Evolutionary conservation across 2,797 vertebrate genomes (phyloP), one percentile per base, ranked within the genome.

Genomic region (Coregonus ussuriensis): DNA sequence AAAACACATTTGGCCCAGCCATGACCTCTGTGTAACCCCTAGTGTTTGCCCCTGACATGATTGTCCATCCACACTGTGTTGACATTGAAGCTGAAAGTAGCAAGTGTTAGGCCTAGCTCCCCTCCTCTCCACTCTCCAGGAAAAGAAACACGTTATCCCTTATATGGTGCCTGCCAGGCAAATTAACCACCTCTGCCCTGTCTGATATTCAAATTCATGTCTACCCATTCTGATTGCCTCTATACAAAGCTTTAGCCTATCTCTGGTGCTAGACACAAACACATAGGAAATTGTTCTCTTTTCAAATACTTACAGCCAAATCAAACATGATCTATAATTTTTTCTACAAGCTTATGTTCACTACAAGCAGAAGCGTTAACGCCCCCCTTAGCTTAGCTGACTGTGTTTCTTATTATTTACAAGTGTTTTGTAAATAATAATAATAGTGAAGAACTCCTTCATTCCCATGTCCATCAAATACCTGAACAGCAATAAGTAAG

Each of bases 161-260:
- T 59, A 80, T 63, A 53, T 82, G 77, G 68, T 71, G 25, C 54
- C 54, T 52, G 21, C 51, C 51, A 53, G 14, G 41, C 79, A 74
- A 84, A 82, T 84, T 0, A 83, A 47, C 51, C 76, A 21, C 52
- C 65, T 21, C 29, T 13, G 66, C 52, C 21, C 63, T 7, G 29
- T 53, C 11, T 66, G 13, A 74, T 81, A 81, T 74, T 80, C 72
- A 83, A 79, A 86, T 79, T 70, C 3, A 71, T 76, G 52, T 59
- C 66, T 31, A 73, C 71, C 56, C 66, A 25, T 56, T 54, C 76
- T 21, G 9, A 31, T 66, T 31, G 21, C 25, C 25, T 25, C 62
- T 31, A 11, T 65, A 14, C 63, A 66, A 66, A 33, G 13, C 63
- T 14, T 33, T 31, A 31, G 62, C 21, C 62, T 25, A 31, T 25